phyloP scores from a whole-genome alignment of 2,797 vertebrate species.

The Semaprochilodus insignis region DNA sequence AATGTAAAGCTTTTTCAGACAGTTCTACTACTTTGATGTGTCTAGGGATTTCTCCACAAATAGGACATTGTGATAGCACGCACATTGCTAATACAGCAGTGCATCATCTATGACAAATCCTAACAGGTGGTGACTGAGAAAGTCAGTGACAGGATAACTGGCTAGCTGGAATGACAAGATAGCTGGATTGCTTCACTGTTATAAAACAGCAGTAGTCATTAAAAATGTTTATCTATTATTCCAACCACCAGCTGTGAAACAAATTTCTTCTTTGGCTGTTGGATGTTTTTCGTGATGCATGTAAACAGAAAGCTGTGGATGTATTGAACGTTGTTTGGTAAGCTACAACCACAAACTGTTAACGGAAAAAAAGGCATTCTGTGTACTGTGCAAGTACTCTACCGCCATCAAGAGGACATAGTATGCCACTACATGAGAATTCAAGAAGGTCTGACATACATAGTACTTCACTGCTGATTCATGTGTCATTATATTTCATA shows the following conservation, averaged over 20 bases:
- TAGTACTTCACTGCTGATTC: background rate
- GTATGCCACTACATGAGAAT: constrained; percentile 2
- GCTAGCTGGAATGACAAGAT: background rate
- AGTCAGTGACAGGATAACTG: constrained; percentile 47
- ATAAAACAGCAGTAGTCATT: constrained; percentile 55
- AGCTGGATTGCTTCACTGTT: constrained; percentile 57
- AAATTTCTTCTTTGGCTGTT: constrained; percentile 17
- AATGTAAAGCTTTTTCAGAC: background rate
- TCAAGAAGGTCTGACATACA: background rate
- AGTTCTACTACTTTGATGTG: constrained; percentile 3
- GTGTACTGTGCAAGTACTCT: constrained; percentile 54
- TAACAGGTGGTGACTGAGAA: constrained; percentile 48
- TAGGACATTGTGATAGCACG: background rate
- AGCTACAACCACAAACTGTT: constrained; percentile 22
- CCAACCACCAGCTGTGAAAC: constrained; percentile 8
- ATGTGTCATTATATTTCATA: background rate
- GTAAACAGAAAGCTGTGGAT: constrained; percentile 21
- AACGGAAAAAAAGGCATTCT: constrained; percentile 6
- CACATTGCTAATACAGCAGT: constrained; percentile 36
- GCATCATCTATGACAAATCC: constrained; percentile 62
- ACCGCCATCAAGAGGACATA: constrained; percentile 74
- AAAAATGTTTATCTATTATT: constrained; percentile 48
- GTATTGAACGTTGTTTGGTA: constrained; percentile 1
- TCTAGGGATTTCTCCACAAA: background rate
- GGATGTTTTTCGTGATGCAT: constrained; percentile 2